phyloP scores from a whole-genome alignment of 2,797 vertebrate species.

The Syngnathus acus region DNA sequence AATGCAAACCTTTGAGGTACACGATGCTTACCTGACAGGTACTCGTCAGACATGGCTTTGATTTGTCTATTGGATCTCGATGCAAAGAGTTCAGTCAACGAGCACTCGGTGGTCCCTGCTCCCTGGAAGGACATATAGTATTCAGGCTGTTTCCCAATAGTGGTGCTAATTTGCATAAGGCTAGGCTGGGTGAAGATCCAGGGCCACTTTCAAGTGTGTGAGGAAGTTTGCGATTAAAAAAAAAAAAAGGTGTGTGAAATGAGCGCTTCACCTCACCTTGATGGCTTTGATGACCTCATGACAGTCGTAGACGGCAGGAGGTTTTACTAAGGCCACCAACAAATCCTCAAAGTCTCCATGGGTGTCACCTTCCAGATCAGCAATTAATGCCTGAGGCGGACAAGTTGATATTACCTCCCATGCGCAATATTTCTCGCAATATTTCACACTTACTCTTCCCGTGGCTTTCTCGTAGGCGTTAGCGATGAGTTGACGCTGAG shows the following conservation, averaged over 20 bases:
- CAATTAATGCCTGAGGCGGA: conserved; percentile 53
- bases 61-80: conserved; percentile 79
- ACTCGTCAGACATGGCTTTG: conserved; percentile 73
- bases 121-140: conserved; percentile 60
- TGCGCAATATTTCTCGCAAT: no score
- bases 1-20: not conserved
- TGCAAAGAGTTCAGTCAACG: conserved; percentile 81
- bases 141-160: not conserved
- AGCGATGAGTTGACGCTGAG: conserved; percentile 75
- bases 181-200: no score
- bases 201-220: not conserved
- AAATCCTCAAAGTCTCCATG: conserved; percentile 76
- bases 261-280: conserved; percentile 63
- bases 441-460: conserved; percentile 62
- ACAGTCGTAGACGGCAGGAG: conserved; percentile 72
- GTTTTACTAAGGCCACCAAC: conserved; percentile 71
- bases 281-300: conserved; percentile 74
- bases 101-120: conserved; percentile 75
- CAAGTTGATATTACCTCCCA: not conserved
- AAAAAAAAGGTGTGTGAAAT: no score
- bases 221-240: not conserved
- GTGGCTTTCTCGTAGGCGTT: conserved; percentile 67
- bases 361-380: conserved; percentile 79
- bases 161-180: not conserved
- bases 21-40: conserved; percentile 67